Evolutionary conservation across 1,140 invertebrate species (phyloP), one percentile per base, ranked within the genome.

Genomic region (Zaprionus kolodkinae): DNA sequence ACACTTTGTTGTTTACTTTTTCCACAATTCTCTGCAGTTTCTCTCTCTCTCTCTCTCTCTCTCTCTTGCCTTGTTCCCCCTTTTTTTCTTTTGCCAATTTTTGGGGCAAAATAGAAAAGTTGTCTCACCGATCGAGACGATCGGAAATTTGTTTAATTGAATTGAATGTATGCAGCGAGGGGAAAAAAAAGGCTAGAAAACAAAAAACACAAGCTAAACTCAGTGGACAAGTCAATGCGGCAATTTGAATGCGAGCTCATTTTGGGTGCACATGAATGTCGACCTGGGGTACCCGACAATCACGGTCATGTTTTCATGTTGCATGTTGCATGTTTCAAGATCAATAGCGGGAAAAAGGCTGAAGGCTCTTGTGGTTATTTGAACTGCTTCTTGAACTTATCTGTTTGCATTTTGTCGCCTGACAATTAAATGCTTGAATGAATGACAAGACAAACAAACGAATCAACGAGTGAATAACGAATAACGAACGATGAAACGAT

Each of bases 1-100:
- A 88, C 84, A 88, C 85, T 89, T 89, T 88, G 83, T 86, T 87
- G 84, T 83, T 88, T 77, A 79, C 80, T 78, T 85, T 85, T 76
- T 85, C 76, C 75, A 76, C 72, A 75, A 70, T 75, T 81, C 79
- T 78, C 60, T 78, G 72, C 71, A 74, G 45, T 74, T 64, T 45
- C 40, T 45, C 21, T 15, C 40, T n/a, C 15, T 69, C 74, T 63
- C 57, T 38, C 57, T 25, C 6, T 21, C 67, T 35, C 48, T 69
- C 50, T 78, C 74, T 35, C 35, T 45, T 60, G 63, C 33, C 13
- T 62, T 48, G 17, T 60, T 60, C 17, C 27, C 52, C 38, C 40
- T 33, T 54, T 54, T 12, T 38, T 54, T n/a, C 25, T 72, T 67
- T 72, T 72, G 27, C 59, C 21, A 45, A 61, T 77, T 85, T 81